phyloP scores from a whole-genome alignment of 2,113 vertebrate species.

The Cyphomyrus discorhynchus region DNA sequence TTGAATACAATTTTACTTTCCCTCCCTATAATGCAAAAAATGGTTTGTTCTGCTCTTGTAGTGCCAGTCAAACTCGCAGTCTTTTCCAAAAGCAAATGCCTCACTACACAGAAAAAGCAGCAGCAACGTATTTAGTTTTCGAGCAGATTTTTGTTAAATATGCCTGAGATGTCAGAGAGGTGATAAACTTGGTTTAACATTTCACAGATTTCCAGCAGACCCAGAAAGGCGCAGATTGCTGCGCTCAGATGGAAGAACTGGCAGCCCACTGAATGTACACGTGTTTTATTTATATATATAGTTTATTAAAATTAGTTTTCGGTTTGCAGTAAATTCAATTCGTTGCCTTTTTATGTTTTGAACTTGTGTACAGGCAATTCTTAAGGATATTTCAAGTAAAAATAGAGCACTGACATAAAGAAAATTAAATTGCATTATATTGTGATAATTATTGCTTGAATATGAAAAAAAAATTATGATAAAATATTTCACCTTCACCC shows the following conservation, averaged over 20 bases:
- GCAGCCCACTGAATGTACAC: neutral
- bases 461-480: neutral
- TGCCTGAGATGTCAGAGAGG: neutral
- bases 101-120: neutral
- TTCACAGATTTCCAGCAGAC: neutral
- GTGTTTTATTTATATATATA: neutral
- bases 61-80: neutral
- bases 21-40: neutral
- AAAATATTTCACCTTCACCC: neutral
- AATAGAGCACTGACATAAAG: neutral
- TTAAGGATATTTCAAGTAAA: neutral
- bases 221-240: neutral
- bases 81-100: neutral
- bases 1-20: neutral
- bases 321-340: neutral
- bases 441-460: neutral
- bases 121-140: neutral
- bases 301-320: neutral
- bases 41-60: neutral
- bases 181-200: neutral
- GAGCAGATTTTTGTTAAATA: neutral
- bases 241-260: neutral
- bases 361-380: neutral
- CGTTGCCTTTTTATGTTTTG: neutral
- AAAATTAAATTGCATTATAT: neutral